phyloP scores from a whole-genome alignment of 2,888 invertebrate genomes.

The Leucania comma region DNA sequence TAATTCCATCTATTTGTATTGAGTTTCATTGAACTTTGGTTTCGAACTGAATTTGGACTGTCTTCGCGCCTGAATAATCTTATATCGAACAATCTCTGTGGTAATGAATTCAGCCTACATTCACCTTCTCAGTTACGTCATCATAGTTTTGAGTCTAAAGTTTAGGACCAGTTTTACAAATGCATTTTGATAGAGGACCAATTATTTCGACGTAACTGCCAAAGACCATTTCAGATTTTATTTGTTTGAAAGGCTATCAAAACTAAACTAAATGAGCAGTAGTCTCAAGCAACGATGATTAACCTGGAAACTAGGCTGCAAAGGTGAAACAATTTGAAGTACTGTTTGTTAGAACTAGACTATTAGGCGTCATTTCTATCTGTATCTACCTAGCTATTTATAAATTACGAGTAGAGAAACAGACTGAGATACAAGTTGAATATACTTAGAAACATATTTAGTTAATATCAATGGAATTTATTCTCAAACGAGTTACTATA shows the following conservation, averaged over 20 bases:
- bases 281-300: background rate
- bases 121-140: slow-evolving; percentile 35
- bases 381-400: slow-evolving; percentile 25
- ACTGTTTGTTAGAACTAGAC: slow-evolving; percentile 40
- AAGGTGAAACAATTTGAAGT: slow-evolving; percentile 35
- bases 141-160: background rate
- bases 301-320: slow-evolving; percentile 13
- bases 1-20: slow-evolving; percentile 32
- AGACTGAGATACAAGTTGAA: slow-evolving; percentile 42
- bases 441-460: slow-evolving; percentile 34
- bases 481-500: slow-evolving; percentile 57
- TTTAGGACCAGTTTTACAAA: slow-evolving; percentile 12
- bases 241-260: slow-evolving; percentile 7
- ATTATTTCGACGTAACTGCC: slow-evolving; percentile 23
- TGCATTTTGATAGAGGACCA: slow-evolving; percentile 16
- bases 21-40: slow-evolving; percentile 41
- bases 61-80: slow-evolving; percentile 26
- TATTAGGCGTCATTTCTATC: slow-evolving; percentile 49
- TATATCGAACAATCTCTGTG: slow-evolving; percentile 26
- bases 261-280: slow-evolving; percentile 17
- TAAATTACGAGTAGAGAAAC: slow-evolving; percentile 48
- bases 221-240: slow-evolving; percentile 7
- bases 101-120: slow-evolving; percentile 45
- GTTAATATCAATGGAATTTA: slow-evolving; percentile 58
- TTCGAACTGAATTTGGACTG: slow-evolving; percentile 21